These are phyloP conservation scores for Apocheima hispidaria DNA, from an alignment of 2,888 invertebrate genomes.

Conservation along the genomic window DNA sequence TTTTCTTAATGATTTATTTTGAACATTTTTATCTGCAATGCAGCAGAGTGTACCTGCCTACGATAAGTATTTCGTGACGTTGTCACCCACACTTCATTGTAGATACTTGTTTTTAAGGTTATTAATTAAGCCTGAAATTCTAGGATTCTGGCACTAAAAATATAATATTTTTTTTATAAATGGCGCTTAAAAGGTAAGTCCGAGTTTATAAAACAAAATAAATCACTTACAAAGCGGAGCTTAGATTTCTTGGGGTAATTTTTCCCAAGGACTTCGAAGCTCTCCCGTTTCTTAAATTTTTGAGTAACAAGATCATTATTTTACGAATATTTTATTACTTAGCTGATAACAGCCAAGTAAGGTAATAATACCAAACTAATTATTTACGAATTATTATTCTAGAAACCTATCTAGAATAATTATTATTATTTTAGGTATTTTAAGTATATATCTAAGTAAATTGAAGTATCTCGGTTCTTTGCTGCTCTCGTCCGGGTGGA, in stretches of 20 bases:
- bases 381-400: too few relatives aligned
- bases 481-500: too few relatives aligned
- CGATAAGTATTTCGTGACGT: neutral
- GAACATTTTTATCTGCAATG: neutral
- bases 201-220: slow-evolving; percentile 13
- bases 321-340: slow-evolving; percentile 11
- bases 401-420: too few relatives aligned
- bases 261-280: neutral
- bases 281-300: slow-evolving; percentile 2
- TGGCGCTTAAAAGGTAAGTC: slow-evolving; percentile 7
- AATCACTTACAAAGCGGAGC: slow-evolving; percentile 11
- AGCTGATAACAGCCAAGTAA: too few relatives aligned
- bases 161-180: too few relatives aligned
- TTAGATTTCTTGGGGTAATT: slow-evolving; percentile 4
- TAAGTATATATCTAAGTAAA: too few relatives aligned
- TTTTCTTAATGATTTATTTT: too few relatives aligned
- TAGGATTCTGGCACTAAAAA: too few relatives aligned
- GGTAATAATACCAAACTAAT: too few relatives aligned
- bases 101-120: slow-evolving; percentile 3
- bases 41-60: neutral
- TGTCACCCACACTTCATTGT: neutral
- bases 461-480: too few relatives aligned
- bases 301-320: neutral
- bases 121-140: slow-evolving; percentile 10
- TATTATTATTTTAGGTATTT: too few relatives aligned